phyloP scores from a whole-genome alignment of 1,140 invertebrate genomes.

The Pissodes strobi region DNA sequence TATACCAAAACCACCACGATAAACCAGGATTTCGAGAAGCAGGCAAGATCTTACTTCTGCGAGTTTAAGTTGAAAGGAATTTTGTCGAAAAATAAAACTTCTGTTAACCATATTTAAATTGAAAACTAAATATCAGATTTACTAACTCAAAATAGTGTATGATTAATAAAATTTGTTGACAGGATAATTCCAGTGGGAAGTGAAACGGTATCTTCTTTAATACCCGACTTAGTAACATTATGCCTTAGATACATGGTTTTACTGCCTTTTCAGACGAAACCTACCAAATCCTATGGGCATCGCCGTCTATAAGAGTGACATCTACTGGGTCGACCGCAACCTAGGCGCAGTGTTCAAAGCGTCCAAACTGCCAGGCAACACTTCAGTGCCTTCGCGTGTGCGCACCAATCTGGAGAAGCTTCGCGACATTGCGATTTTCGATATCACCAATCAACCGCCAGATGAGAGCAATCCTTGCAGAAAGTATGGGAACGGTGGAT shows the following conservation, averaged over 20 bases:
- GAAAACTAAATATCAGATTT: too few species aligned
- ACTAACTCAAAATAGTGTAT: too few species aligned
- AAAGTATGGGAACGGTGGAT: conserved; percentile 76
- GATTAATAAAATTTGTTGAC: too few species aligned
- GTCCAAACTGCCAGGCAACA: conserved; percentile 76
- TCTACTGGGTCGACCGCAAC: conserved; percentile 97
- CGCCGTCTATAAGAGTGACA: conserved; percentile 78
- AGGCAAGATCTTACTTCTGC: too few species aligned
- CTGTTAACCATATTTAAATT: too few species aligned
- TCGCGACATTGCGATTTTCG: conserved; percentile 88
- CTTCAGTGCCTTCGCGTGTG: conserved; percentile 67
- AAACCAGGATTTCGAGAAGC: too few species aligned
- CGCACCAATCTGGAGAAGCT: conserved; percentile 83
- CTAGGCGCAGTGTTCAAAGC: conserved; percentile 85
- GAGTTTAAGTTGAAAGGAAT: too few species aligned
- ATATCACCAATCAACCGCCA: conserved; percentile 81
- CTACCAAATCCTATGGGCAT: conserved; percentile 95
- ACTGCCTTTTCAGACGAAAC: conserved; percentile 68
- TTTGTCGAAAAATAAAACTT: too few species aligned
- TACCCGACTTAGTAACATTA: background rate
- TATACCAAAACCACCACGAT: too few species aligned
- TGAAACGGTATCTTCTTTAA: too few species aligned
- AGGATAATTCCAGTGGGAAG: too few species aligned
- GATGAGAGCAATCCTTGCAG: conserved; percentile 81
- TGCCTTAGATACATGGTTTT: too few species aligned